phyloP scores from a whole-genome alignment of 2,888 invertebrate genomes.

The Bhutanitis thaidina region DNA sequence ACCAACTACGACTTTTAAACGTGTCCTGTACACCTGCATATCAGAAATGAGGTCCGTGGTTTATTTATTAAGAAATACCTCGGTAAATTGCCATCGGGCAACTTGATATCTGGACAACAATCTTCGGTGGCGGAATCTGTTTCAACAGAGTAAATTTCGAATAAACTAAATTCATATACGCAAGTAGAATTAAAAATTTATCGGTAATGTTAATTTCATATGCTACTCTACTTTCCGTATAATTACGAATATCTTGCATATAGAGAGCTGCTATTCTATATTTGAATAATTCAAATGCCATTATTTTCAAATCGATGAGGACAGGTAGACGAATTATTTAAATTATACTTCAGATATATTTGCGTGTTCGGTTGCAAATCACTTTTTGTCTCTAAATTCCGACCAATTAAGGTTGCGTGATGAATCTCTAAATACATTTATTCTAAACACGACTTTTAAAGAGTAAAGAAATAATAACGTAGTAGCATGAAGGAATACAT shows the following conservation, averaged over 20 bases:
- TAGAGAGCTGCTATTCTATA: slow-evolving; percentile 34
- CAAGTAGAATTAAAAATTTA: slow-evolving; percentile 1
- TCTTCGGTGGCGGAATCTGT: slow-evolving; percentile 20
- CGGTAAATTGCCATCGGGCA: slow-evolving; percentile 20
- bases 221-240: neutral
- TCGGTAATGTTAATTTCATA: neutral
- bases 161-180: slow-evolving; percentile 1
- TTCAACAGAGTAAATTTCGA: slow-evolving; percentile 12
- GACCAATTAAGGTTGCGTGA: slow-evolving; percentile 70
- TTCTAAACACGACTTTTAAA: too few species aligned
- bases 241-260: neutral
- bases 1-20: slow-evolving; percentile 25
- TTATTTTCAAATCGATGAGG: slow-evolving; percentile 50
- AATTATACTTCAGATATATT: slow-evolving; percentile 50
- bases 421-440: slow-evolving; percentile 37
- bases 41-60: slow-evolving; percentile 32
- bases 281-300: slow-evolving; percentile 52
- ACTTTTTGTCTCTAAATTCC: slow-evolving; percentile 64
- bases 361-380: slow-evolving; percentile 65
- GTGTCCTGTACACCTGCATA: slow-evolving; percentile 43
- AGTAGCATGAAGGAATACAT: too few species aligned
- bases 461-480: too few species aligned
- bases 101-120: slow-evolving; percentile 19
- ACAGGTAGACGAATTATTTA: slow-evolving; percentile 67
- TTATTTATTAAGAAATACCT: slow-evolving; percentile 37